Conservation (phyloP, 2,113 vertebrate species). For the Odocoileus hemionus region DNA sequence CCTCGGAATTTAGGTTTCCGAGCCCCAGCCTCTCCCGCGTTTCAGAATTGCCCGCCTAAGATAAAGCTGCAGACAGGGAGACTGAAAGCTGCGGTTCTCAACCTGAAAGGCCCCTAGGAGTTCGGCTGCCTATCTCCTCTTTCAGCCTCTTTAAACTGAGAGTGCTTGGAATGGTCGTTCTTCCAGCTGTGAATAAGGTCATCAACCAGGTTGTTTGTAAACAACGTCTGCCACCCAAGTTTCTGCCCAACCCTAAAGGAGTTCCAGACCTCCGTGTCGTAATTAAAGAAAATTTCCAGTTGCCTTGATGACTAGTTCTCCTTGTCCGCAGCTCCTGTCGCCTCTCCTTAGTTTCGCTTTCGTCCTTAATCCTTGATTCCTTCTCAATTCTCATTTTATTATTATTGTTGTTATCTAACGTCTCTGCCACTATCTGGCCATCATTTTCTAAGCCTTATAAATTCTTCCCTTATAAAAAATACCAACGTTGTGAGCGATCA, state of each 20-base stretch:
- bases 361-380: neutral
- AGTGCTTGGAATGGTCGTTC: neutral
- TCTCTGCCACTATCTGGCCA: neutral
- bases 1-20: neutral
- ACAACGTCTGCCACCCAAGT: neutral
- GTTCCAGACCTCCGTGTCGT: neutral
- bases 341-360: neutral
- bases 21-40: neutral
- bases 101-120: neutral
- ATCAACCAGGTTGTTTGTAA: neutral
- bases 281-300: neutral
- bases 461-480: neutral
- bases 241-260: neutral
- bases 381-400: neutral
- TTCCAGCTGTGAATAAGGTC: neutral
- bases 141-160: neutral
- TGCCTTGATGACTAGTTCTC: neutral
- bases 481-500: neutral
- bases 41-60: neutral
- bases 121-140: neutral
- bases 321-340: neutral
- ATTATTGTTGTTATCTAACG: neutral
- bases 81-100: neutral
- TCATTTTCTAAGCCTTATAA: neutral
- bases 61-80: neutral